A percentile compares a stretch with the other conserved stretches of the same genome.
phyloP scores from a whole-genome alignment of 2,888 invertebrate species.

The Fissipunctia ypsillon region DNA sequence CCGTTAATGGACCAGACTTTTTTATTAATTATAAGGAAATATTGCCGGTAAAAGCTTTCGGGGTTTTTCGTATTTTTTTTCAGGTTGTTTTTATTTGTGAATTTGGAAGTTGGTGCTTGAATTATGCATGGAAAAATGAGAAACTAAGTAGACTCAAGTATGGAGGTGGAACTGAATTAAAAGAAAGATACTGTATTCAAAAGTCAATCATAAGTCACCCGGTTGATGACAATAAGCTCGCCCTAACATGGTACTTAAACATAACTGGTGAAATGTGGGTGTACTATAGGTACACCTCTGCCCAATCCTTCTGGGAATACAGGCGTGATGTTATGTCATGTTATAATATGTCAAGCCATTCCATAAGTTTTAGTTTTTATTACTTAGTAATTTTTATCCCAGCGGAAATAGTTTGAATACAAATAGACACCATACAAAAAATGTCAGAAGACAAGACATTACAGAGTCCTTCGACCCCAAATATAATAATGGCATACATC shows the following conservation, averaged over 20 bases:
- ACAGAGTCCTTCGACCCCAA: not conserved
- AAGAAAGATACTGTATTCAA: not conserved
- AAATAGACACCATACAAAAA: not conserved
- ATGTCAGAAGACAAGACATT: not conserved
- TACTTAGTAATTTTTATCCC: not conserved
- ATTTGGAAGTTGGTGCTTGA: not conserved
- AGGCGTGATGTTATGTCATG: no score
- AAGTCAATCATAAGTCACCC: no score
- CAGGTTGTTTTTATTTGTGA: conserved; percentile 5
- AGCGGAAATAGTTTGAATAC: not conserved
- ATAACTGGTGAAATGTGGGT: no score
- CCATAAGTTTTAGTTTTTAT: not conserved
- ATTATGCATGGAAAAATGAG: not conserved
- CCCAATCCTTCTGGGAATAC: no score
- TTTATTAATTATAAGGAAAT: conserved; percentile 84
- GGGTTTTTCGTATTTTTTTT: conserved; percentile 7
- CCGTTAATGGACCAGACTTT: conserved; percentile 85
- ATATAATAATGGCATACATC: no score
- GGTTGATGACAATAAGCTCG: no score
- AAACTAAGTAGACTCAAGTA: not conserved
- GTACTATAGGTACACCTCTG: no score
- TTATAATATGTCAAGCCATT: not conserved
- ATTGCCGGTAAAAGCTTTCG: conserved; percentile 62
- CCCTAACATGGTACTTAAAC: no score
- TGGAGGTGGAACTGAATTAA: not conserved